Conservation (phyloP, 2,888 invertebrate species). For the Netelia melanura region DNA sequence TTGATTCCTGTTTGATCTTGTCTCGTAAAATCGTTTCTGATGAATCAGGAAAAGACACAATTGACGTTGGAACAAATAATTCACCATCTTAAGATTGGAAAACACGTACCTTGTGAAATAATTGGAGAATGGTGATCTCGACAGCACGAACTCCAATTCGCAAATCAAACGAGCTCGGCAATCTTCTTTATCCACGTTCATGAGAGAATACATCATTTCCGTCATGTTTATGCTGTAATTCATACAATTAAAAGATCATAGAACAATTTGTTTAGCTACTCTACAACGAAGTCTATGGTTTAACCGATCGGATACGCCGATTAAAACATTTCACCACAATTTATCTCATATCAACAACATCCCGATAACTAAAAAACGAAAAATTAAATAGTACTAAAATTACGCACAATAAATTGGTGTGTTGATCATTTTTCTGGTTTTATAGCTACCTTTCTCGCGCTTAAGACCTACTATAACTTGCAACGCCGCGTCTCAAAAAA, state of each 20-base stretch:
- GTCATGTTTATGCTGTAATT: constrained; percentile 63
- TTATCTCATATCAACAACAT: too few relatives aligned
- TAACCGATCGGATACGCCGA: too few relatives aligned
- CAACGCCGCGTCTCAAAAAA: too few relatives aligned
- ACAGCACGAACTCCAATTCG: constrained; percentile 60
- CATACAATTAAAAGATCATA: background rate
- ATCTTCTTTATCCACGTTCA: constrained; percentile 63
- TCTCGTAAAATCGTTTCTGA: constrained; percentile 34
- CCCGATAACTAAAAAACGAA: too few relatives aligned
- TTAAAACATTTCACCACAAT: too few relatives aligned
- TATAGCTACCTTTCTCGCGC: too few relatives aligned
- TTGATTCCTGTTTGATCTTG: constrained; percentile 15
- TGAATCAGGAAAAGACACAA: background rate
- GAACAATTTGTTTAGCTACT: constrained; percentile 1
- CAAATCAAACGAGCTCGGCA: constrained; percentile 67
- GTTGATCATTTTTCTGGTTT: too few relatives aligned
- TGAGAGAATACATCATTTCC: constrained; percentile 63
- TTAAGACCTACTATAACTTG: too few relatives aligned
- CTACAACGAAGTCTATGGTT: background rate
- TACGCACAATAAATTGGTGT: too few relatives aligned
- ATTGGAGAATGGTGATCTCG: constrained; percentile 55
- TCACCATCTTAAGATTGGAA: background rate
- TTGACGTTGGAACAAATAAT: background rate
- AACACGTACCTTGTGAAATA: constrained; percentile 54
- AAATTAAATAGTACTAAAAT: too few relatives aligned